Conservation (phyloP, 2,113 vertebrate species). For the Callithrix jacchus region DNA sequence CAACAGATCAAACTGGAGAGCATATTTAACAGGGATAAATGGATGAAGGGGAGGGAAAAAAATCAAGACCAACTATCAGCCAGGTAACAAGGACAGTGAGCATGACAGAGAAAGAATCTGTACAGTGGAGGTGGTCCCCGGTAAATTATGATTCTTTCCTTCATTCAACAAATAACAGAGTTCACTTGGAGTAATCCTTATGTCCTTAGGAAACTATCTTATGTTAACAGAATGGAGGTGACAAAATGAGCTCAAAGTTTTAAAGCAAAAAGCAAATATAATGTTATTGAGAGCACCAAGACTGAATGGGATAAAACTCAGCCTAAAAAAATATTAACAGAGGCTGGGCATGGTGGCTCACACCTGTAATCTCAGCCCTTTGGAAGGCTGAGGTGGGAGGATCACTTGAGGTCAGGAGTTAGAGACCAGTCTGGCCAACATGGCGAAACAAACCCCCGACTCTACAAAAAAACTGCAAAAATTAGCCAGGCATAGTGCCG, state of each 20-base stretch:
- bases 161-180: constrained; percentile 35
- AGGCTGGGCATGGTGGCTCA: neutral
- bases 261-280: neutral
- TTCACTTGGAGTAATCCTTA: constrained; percentile 36
- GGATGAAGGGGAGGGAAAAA: neutral
- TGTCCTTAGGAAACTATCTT: neutral
- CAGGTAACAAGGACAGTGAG: neutral
- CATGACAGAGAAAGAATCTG: neutral
- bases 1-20: neutral
- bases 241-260: constrained; percentile 16
- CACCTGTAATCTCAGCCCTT: too few relatives aligned
- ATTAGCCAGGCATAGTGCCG: too few relatives aligned
- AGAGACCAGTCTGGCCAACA: too few relatives aligned
- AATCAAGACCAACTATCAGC: neutral
- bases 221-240: neutral
- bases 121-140: neutral
- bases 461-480: too few relatives aligned
- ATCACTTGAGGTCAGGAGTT: too few relatives aligned
- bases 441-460: too few relatives aligned
- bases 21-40: constrained; percentile 11
- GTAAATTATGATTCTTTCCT: constrained; percentile 38
- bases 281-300: neutral
- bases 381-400: too few relatives aligned
- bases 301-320: neutral
- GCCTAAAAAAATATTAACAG: neutral